Conservation (phyloP, 1,140 invertebrate genomes). For the Cyphomyrmex costatus region DNA sequence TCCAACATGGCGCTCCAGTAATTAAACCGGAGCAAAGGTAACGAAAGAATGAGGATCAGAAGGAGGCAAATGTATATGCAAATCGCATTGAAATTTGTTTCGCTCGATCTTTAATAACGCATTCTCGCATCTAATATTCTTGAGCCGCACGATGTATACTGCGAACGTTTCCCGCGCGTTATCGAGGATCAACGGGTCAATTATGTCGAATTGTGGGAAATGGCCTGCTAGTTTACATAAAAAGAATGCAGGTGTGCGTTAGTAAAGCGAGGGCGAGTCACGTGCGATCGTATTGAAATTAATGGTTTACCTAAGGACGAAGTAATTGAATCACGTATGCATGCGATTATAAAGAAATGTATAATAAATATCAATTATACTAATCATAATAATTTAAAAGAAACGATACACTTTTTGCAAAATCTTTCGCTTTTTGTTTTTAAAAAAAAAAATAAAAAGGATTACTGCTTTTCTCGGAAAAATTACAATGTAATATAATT, state of each 20-base stretch:
- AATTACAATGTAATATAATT: neutral
- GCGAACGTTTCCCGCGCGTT: conserved; percentile 44
- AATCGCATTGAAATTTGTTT: conserved; percentile 60
- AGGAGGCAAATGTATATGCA: conserved; percentile 55
- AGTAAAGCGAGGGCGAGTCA: neutral
- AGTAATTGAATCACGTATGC: neutral
- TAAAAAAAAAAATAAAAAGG: conserved; percentile 2
- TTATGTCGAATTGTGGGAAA: conserved; percentile 58
- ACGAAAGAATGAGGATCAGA: neutral
- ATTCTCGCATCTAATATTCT: neutral
- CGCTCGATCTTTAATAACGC: conserved; percentile 54
- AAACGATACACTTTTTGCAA: neutral
- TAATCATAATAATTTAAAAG: neutral
- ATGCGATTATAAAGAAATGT: neutral
- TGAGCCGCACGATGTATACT: conserved; percentile 47
- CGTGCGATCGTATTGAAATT: neutral
- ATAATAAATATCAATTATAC: conserved; percentile 4
- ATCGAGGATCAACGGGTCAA: conserved; percentile 40
- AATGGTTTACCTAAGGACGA: neutral
- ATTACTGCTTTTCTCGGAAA: neutral
- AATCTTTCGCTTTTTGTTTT: neutral
- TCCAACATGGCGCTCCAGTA: no score
- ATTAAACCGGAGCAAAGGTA: neutral
- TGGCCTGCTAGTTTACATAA: conserved; percentile 43
- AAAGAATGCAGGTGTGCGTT: neutral